Base-by-base conservation (phyloP, 2,888 invertebrate genomes). In the Lycia hirtaria region DNA sequence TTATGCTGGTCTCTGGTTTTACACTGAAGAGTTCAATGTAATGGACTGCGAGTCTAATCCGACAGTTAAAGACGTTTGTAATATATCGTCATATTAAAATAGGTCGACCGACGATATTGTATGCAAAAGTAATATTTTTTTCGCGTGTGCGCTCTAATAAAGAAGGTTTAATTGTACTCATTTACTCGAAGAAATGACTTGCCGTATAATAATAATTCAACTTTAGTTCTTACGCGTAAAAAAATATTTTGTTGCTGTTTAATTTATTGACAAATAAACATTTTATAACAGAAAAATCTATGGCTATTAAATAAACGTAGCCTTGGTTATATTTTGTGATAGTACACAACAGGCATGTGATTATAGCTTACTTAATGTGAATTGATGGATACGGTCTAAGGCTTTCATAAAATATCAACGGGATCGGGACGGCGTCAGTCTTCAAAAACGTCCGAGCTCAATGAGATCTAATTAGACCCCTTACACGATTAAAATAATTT, bases 41-140 rank as follows among this genome's bases (percentile, higher is more conserved):
- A n/a, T n/a, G n/a, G n/a, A n/a, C n/a, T n/a, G n/a, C n/a, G n/a
- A n/a, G n/a, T n/a, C n/a, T n/a, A n/a, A 61, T 58, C 56, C 40
- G 45, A 53, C 50, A 53, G 37, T 58, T 43, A 54, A 65, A 61
- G 52, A 48, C 45, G 37, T 59, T 45, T 54, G 52, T 60, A 55
- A 52, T 54, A 59, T 54, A 49, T 50, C 32, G 38, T 54, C 47
- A 48, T 52, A 60, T 60, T 60, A 54, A 62, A 58, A 54, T 52
- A 38, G 53, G 57, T 43, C 44, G 35, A 28, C 26, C 44, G 22
- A 53, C 49, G 47, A 65, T 60, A 56, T 62, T 70, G 57, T 64
- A 68, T 66, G 67, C 65, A 62, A 63, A 64, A 60, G 64, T 69
- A 64, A 67, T 69, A 62, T 63, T 69, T 60, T 68, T 63, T 65